Evolutionary conservation across 2,888 invertebrate species (phyloP), one percentile per base, ranked within the genome.

Genomic region (Epinotia brunnichana): DNA sequence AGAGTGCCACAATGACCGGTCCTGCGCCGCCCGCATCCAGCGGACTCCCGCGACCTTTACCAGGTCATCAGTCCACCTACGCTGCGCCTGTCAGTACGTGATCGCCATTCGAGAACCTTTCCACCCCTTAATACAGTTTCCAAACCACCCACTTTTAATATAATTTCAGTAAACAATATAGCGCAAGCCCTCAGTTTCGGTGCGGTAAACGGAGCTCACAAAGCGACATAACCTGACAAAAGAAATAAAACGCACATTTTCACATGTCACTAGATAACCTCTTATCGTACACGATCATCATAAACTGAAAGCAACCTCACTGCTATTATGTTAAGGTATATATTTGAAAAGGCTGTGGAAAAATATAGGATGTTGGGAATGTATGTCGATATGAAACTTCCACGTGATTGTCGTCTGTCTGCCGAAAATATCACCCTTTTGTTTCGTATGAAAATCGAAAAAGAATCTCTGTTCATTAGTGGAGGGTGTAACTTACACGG

Each of bases 381-480:
- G 59, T 48, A 54, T 39, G 19, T 61, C 54, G 64, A 66, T 41
- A 60, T 60, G 35, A 48, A 72, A 69, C 63, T 51, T 44, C 69
- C 74, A 53, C 63, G 73, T 74, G 79, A 78, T 80, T 82, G 83
- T 81, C 82, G 81, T 81, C 82, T 81, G 88, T 87, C 88, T 89
- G 86, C 90, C 90, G 78, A 90, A 90, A 91, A 87, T 87, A 85
- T 84, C 84, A 77, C 79, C 85, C 87, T 83, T 87, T 81, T 88
- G 87, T 90, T 90, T 81, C 83, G 81, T 80, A 89, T 87, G 86
- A 91, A 92, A 92, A 92, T 90, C 90, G 88, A 90, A 91, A 91
- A 91, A 91, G 87, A 92, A 90, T 89, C 86, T 84, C 84, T 82
- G 87, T 90, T 92, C 92, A 91, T 92, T 92, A 92, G 86, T 81